Evolutionary conservation across 2,113 vertebrate species (phyloP), one percentile per base, ranked within the genome.

Genomic region (Solea solea): DNA sequence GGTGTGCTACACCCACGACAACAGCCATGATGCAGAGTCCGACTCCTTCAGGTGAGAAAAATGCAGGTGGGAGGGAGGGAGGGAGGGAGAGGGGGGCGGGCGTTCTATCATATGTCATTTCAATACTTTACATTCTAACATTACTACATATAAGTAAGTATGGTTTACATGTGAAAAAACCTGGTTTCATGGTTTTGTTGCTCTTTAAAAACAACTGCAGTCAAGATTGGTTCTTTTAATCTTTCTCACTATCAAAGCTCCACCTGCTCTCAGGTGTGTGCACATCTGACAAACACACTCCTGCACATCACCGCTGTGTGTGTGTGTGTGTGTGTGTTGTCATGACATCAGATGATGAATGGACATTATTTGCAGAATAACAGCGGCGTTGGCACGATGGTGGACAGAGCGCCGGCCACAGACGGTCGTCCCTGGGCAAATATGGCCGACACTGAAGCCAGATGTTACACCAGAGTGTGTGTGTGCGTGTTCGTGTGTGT

Each of bases 1-100:
- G 74, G 91, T 96, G 77, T 95, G 93, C 74, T 90, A 94, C 57
- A 85, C 93, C 74, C 94, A 92, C 21, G 93, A 96, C 94, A 97
- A 96, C 86, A 95, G 94, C 88, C 94, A 88, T 65, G 79, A 89
- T 71, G 83, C 87, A 0, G 2, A 89, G 61, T 74, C 76, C 45
- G 93, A 97, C 88, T 86, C 89, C 72, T 93, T 96, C 94, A 96
- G 96, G 96, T 97, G 21, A 76, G 64, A 42, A 34, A 34, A 34
- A 34, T 34, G 80, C 80, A 56, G 44, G 40, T n/a, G 49, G 11
- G 45, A 46, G 21, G 0, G 51, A 46, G 21, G 14, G 25, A 44
- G 13, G 2, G 51, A 72, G 42, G 42, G 58, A 60, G 12, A 39
- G 52, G 8, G 3, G 34, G 3, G 34, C 5, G 34, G 34, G 44